These are phyloP conservation scores for Nannoperca obscura DNA, from an alignment of 2,797 vertebrate genomes.

Conservation along the genomic window DNA sequence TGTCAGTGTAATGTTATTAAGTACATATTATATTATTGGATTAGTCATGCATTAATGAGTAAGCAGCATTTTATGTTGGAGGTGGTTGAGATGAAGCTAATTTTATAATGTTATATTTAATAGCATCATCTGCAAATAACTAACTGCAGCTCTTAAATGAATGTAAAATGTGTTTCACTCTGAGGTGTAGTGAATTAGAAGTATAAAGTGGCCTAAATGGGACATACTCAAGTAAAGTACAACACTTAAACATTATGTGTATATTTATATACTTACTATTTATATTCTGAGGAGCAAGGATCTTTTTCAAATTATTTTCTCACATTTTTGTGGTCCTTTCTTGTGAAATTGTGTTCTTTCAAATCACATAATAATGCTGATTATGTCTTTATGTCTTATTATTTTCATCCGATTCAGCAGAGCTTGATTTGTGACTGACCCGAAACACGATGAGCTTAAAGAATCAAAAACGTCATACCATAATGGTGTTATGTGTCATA, in stretches of 20 bases:
- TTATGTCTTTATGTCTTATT: background rate
- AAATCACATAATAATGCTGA: background rate
- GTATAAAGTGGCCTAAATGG: background rate
- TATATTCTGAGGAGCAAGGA: too few species aligned
- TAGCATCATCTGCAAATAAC: background rate
- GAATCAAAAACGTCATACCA: conserved; percentile 18
- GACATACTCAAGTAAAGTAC: background rate
- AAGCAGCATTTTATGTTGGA: background rate
- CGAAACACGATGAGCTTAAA: conserved; percentile 22
- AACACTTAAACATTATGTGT: too few species aligned
- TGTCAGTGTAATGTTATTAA: background rate
- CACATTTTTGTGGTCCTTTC: background rate
- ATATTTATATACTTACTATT: too few species aligned
- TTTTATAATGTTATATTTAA: background rate
- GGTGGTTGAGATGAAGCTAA: background rate
- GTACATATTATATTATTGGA: background rate
- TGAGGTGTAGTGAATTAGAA: background rate
- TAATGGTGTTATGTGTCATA: conserved; percentile 47
- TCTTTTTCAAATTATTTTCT: background rate
- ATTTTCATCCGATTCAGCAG: conserved; percentile 14
- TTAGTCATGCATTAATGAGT: background rate
- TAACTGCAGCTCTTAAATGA: background rate
- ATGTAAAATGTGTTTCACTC: background rate
- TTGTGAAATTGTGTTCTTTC: background rate
- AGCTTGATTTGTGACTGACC: conserved; percentile 34